A percentile compares a stretch with the other conserved stretches of the same genome.
Evolutionary conservation across 2,888 invertebrate species (phyloP).

Genomic region (Cantharis rustica): DNA sequence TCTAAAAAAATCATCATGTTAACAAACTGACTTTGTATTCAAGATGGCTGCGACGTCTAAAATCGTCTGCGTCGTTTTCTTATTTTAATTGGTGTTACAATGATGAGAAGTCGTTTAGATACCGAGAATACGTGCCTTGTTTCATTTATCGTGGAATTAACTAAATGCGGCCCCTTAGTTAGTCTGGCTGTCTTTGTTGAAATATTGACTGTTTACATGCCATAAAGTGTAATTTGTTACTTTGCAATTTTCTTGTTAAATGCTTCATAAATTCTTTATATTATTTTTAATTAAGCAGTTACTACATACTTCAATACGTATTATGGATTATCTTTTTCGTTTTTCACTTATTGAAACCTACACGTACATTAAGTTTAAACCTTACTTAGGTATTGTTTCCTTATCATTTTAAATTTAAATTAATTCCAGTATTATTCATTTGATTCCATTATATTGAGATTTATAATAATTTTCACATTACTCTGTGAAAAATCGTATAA

Average conservation of each 20-base stretch:
- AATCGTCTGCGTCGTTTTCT: conserved; percentile 48
- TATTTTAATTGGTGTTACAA: conserved; percentile 54
- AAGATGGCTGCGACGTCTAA: conserved; percentile 55
- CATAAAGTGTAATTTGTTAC: conserved; percentile 31
- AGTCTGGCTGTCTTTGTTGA: conserved; percentile 27
- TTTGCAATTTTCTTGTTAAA: conserved; percentile 27
- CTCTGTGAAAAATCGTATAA: too few species aligned
- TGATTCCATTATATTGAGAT: too few species aligned
- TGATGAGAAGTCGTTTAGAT: conserved; percentile 54
- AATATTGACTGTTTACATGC: conserved; percentile 34
- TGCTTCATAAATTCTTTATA: conserved; percentile 22
- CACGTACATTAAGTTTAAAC: too few species aligned
- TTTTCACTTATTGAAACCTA: background rate
- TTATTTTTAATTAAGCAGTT: conserved; percentile 26
- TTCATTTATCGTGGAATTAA: conserved; percentile 52
- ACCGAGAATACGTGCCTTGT: conserved; percentile 51
- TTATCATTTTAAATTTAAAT: background rate
- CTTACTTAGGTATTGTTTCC: background rate
- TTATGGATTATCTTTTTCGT: background rate
- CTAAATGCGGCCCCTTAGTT: conserved; percentile 31
- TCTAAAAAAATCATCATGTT: conserved; percentile 53
- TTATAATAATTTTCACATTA: too few species aligned
- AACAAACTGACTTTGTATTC: conserved; percentile 52
- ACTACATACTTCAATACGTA: background rate
- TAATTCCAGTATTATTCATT: background rate